Evolutionary conservation across 2,113 vertebrate genomes (phyloP), one percentile per base, ranked within the genome.

Genomic region (Aspiorhynchus laticeps): DNA sequence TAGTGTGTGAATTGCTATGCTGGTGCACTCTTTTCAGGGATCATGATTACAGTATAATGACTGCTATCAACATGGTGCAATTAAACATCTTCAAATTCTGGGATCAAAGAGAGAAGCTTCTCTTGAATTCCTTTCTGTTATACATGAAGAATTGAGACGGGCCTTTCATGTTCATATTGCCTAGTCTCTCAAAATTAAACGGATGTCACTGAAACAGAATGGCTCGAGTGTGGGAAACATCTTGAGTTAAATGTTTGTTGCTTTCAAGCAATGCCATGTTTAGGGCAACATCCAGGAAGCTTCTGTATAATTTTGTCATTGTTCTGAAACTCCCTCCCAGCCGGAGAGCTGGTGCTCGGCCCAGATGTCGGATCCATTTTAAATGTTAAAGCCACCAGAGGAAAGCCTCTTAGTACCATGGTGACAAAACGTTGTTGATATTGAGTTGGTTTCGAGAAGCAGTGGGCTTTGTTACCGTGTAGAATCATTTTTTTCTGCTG

Each of bases 401-500:
- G 56, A 78, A 69, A 88, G 73, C 84, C 46, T 81, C 84, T 83
- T 86, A 59, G 73, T 82, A 26, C 83, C 87, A 80, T 86, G 74
- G 79, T 19, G 77, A 77, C 79, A 12, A 65, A 74, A 38, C n/a
- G 19, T 28, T 48, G 77, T 67, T 79, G 75, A 69, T 69, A 24
- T 69, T 8, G 41, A 26, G 51, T 84, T 65, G 31, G 31, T 46
- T 82, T 86, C 41, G 33, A 87, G 81, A 71, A 75, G 41, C 33
- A 38, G 17, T 26, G 53, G 15, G 53, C 28, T 51, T 80, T 73
- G 77, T 86, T 28, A 73, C 48, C 19, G 46, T 33, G 46, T 43
- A 53, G 24, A 86, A 59, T 73, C 7, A 7, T n/a, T 59, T 85
- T 71, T 41, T 71, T 15, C 65, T 31, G 24, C n/a, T 24, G 65